Evolutionary conservation across 2,113 vertebrate genomes (phyloP), one percentile per base, ranked within the genome.

Genomic region (Burhinus bistriatus): DNA sequence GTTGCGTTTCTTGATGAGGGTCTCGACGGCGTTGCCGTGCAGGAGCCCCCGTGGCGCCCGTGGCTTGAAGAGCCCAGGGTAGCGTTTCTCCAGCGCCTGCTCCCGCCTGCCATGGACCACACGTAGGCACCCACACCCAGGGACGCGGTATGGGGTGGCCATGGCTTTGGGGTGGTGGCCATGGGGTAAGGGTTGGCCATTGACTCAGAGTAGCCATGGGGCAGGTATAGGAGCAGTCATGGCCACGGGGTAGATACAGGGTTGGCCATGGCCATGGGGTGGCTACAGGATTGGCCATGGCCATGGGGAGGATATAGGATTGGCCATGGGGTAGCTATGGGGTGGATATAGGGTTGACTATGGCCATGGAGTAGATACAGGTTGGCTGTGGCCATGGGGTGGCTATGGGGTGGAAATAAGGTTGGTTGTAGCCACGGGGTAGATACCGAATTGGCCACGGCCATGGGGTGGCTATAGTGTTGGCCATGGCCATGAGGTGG

Each of bases 1-100:
- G n/a, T 99, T 99, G 89, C 99, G 98, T 95, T 99, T 99, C 98
- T 99, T 99, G 97, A 99, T 99, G 83, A 99, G 99, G 79, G 99
- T 99, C 96, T 99, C 99, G 97, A 99, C 98, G 1, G 99, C 99
- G 97, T 99, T 99, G 49, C 99, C 98, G 25, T 99, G 98, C 47
- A 99, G 98, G 8, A 98, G 98, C 81, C 99, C 98, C 93, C 99
- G 98, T n/a, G 98, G 98, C 5, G 97, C 94, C 93, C 99, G 99
- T 27, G 99, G 98, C 90, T 99, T 99, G 84, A 99, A 99, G 71
- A 99, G 98, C 55, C 99, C 98, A 0, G 99, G 99, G 93, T 99
- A 99, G 85, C 99, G 99, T 96, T 99, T 99, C 96, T 99, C 99
- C 97, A 99, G 97, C 3, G 99, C 99, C 82, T 99, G 99, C 96